Evolutionary conservation across 2,888 invertebrate species (phyloP), one percentile per base, ranked within the genome.

Genomic region (Dorcus parallelipipedus): DNA sequence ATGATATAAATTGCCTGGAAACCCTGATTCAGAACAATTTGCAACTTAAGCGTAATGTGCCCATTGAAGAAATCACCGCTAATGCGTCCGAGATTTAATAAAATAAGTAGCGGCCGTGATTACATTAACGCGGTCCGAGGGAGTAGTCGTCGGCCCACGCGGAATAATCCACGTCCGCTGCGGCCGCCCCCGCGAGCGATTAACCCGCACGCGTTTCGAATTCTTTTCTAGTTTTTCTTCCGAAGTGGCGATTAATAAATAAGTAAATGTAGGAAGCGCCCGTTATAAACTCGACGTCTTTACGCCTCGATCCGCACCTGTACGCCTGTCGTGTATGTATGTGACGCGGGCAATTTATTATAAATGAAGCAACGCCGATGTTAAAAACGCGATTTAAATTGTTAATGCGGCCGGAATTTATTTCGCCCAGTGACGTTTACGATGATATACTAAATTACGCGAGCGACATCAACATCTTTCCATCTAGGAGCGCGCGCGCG

Each of bases 41-140:
- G 26, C 26, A 33, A 33, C 26, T 33, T 33, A 33, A 33, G 6
- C 26, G 6, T 33, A 33, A 33, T 33, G 26, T 33, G 26, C 26
- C 26, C 26, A 33, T 33, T 33, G 26, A 33, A 33, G 26, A 33
- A 33, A 33, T 33, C 26, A 33, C 26, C 26, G 26, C 26, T 33
- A 33, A 33, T 33, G 26, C 26, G 26, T 33, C 26, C 26, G 26
- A 33, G 26, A 59, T 59, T 59, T 59, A 59, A 59, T 59, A 59
- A 55, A 59, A 54, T 59, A 59, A 55, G 55, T 55, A 59, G 55
- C 55, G 47, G 59, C 59, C 40, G 59, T 59, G 59, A 59, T 59
- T 59, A 55, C 52, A 56, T 55, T 55, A 58, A 33, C 26, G 54
- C 39, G 20, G 23, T 38, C 52, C 52, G 49, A 55, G 59, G 52